Percentiles rank a stretch among this genome's conserved stretches.
Evolutionary conservation across 2,888 invertebrate genomes (phyloP).

Genomic region (Sinopyrophorus schimmeli): DNA sequence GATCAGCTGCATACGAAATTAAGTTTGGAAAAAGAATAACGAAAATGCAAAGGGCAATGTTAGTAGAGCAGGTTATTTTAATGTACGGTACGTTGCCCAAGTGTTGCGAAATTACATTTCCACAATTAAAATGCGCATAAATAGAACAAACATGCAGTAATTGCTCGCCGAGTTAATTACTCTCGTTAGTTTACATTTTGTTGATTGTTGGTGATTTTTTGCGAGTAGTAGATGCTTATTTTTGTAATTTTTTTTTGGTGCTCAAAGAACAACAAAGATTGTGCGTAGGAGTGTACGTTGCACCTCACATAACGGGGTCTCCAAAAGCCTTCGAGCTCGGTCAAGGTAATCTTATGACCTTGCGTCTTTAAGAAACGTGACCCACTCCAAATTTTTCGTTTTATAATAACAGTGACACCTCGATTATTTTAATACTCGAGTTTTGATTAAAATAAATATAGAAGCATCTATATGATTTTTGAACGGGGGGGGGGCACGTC

Average conservation of each 20-base stretch:
- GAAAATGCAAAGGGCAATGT: neutral
- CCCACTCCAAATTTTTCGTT: constrained; percentile 37
- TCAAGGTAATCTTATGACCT: constrained; percentile 45
- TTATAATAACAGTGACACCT: too few species aligned
- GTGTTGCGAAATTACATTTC: constrained; percentile 8
- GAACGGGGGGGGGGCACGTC: too few species aligned
- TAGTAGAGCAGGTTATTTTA: constrained; percentile 13
- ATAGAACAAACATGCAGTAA: too few species aligned
- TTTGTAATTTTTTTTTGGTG: neutral
- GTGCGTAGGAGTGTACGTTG: constrained; percentile 22
- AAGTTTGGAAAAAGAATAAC: too few species aligned
- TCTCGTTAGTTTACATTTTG: too few species aligned
- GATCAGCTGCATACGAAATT: too few species aligned
- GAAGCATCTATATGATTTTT: too few species aligned
- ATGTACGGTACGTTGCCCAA: constrained; percentile 3
- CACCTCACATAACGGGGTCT: constrained; percentile 26
- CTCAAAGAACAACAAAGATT: neutral
- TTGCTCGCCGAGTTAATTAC: too few species aligned
- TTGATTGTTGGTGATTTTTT: too few species aligned
- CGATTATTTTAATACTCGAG: too few species aligned
- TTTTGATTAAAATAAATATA: too few species aligned
- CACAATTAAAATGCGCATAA: constrained; percentile 2
- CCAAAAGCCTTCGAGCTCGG: constrained; percentile 29
- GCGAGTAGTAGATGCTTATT: too few species aligned
- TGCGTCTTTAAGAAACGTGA: constrained; percentile 36